Evolutionary conservation across 1,140 invertebrate genomes (phyloP).

Genomic region (Drosophila bifasciata): DNA sequence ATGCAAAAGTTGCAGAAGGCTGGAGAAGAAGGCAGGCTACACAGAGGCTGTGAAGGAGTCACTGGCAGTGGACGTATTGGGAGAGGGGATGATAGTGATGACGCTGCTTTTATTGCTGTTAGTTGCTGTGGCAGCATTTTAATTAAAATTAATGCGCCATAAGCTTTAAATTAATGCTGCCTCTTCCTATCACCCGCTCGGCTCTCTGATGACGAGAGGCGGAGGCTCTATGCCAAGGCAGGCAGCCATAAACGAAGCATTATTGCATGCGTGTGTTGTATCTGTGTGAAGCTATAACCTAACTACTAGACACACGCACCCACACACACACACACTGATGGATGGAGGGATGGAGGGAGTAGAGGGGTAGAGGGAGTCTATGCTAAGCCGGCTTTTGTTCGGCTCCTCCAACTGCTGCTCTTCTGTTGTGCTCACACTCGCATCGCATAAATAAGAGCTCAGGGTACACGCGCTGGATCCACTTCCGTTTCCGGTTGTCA

Average conservation of each 20-base stretch:
- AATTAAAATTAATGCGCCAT: conserved; percentile 72
- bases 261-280: conserved; percentile 26
- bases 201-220: no score
- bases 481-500: conserved; percentile 12
- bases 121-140: conserved; percentile 54
- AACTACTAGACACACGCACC: conserved; percentile 7
- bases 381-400: conserved; percentile 25
- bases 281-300: conserved; percentile 8
- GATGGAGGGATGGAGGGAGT: neutral
- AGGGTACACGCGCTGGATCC: conserved; percentile 28
- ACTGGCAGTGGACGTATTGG: neutral
- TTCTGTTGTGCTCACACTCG: conserved; percentile 22
- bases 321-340: no score
- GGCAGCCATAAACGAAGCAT: conserved; percentile 41
- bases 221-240: conserved; percentile 26
- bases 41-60: no score
- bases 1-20: conserved; percentile 13
- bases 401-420: conserved; percentile 4
- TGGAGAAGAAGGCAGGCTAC: neutral
- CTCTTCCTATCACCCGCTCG: conserved; percentile 15
- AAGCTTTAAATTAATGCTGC: conserved; percentile 62
- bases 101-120: conserved; percentile 40
- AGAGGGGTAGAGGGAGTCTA: conserved; percentile 2
- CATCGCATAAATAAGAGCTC: conserved; percentile 56
- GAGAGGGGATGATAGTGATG: conserved; percentile 29